phyloP scores from a whole-genome alignment of 2,113 vertebrate species.

The Podocnemis expansa region DNA sequence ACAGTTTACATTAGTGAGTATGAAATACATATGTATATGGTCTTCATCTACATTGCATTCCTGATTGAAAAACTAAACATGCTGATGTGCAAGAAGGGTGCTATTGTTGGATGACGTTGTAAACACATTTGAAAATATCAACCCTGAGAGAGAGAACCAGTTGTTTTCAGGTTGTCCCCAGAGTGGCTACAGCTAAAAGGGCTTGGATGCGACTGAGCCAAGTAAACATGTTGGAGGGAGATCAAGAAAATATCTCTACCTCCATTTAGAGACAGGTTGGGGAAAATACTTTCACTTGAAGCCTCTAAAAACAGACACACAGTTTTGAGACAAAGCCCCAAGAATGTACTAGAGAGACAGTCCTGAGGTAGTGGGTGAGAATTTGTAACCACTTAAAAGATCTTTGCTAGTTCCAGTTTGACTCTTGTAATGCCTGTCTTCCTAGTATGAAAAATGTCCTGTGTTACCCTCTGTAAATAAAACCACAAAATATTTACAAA shows the following conservation, averaged over 20 bases:
- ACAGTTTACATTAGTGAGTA: conserved; percentile 84
- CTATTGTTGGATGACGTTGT: background rate
- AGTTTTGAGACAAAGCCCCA: background rate
- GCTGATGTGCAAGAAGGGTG: background rate
- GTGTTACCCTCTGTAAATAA: background rate
- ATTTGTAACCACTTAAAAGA: background rate
- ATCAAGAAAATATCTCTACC: background rate
- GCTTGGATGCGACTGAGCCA: background rate
- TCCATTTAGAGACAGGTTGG: background rate
- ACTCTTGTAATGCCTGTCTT: background rate
- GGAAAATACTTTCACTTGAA: background rate
- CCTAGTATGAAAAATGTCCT: background rate
- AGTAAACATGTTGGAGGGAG: background rate
- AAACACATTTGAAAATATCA: background rate
- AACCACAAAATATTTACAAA: background rate
- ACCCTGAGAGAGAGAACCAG: background rate
- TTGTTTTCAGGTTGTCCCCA: background rate
- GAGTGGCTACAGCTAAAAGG: background rate
- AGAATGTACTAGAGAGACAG: background rate
- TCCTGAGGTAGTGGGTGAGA: accelerated
- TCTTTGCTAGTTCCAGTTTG: background rate
- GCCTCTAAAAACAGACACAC: background rate
- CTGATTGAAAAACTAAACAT: background rate
- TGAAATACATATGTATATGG: background rate
- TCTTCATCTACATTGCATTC: background rate